These are phyloP conservation scores for Neostethus bicornis DNA, from an alignment of 2,797 vertebrate genomes.

Conservation along the genomic window DNA sequence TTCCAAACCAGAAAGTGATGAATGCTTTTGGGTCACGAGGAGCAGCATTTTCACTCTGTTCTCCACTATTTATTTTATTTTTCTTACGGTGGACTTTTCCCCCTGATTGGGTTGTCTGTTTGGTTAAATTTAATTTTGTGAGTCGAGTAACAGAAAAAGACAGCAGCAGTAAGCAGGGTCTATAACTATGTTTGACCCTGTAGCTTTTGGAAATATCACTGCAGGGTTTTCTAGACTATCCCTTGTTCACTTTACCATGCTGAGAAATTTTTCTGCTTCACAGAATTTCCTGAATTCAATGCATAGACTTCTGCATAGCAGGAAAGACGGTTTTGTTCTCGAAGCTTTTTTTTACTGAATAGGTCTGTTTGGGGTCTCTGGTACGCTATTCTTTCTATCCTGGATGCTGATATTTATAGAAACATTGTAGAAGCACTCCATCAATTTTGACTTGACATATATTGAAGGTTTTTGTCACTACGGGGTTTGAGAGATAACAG, in stretches of 20 bases:
- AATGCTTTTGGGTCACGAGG: not conserved
- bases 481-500: conserved; percentile 34
- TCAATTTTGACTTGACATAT: conserved; percentile 52
- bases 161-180: conserved; percentile 23
- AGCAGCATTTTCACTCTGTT: not conserved
- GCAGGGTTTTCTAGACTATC: conserved; percentile 23
- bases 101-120: not conserved
- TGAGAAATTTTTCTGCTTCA: conserved; percentile 28
- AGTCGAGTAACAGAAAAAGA: not conserved
- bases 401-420: conserved; percentile 35
- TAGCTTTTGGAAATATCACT: conserved; percentile 37
- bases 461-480: conserved; percentile 32
- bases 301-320: conserved; percentile 18
- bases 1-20: not conserved
- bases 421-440: conserved; percentile 35
- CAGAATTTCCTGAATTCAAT: conserved; percentile 20
- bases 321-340: conserved; percentile 36
- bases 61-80: not conserved
- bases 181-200: conserved; percentile 2
- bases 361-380: conserved; percentile 5
- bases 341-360: conserved; percentile 12
- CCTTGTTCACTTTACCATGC: conserved; percentile 37
- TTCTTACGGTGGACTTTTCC: not conserved
- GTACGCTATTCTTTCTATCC: conserved; percentile 48
- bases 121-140: not conserved